Evolutionary conservation across 1,140 invertebrate species (phyloP), one percentile per base, ranked within the genome.

Genomic region (Nasonia vitripennis): DNA sequence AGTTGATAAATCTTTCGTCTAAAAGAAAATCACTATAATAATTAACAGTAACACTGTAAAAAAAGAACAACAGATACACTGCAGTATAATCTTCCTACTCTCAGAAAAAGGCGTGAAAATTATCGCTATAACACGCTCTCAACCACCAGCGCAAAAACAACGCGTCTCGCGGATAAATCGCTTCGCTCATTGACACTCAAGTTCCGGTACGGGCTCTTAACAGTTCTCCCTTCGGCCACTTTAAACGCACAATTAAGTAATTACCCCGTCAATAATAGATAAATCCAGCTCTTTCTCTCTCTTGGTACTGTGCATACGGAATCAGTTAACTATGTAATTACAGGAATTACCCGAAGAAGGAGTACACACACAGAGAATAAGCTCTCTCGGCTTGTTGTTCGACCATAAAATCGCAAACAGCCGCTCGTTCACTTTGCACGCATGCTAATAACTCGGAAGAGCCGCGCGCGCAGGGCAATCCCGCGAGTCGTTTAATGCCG

Each of bases 311-410:
- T 81, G 68, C 68, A 81, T 81, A 51, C 34, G 80, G 12, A 81
- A 81, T 74, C n/a, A 51, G 80, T 81, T 81, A 81, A 73, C 80
- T 73, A 74, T 74, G 80, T 74, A 81, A 81, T 81, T 81, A 73
- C 80, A 11, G 67, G 14, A 73, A 81, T 81, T 71, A 71, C 41
- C 67, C 5, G 51, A 27, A 27, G 37, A 41, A 34, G 11, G 17
- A 20, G 79, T 11, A 68, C 27, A 37, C 2, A 79, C 48, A 79
- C 55, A 67, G 34, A 12, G 12, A 20, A 17, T 75, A 34, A 37
- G 73, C 37, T 71, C 37, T 71, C 31, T 45, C 4, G 55, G 55
- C 20, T 62, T 20, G 55, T 62, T 62, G 55, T 62, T 23, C 51
- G 55, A 0, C 27, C 51, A 37, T 67, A 80, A 80, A 68, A 70